Percentiles rank a stretch among this genome's conserved stretches.
Evolutionary conservation across 2,113 vertebrate species (phyloP).

Genomic region (Leucosticte australis): DNA sequence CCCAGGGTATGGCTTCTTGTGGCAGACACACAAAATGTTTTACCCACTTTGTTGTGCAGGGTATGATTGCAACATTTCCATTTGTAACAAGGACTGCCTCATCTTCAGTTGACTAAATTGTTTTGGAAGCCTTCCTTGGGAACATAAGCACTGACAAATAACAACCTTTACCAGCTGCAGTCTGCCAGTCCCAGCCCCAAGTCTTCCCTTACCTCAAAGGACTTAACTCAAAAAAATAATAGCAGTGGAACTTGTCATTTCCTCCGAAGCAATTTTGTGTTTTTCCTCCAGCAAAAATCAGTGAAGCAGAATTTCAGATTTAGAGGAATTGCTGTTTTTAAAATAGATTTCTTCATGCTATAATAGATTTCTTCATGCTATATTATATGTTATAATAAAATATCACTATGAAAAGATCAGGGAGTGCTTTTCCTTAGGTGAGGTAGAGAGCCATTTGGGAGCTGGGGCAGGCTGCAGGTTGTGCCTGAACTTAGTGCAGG

Average conservation of each 20-base stretch:
- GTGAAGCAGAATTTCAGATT: not conserved
- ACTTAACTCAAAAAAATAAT: slow-evolving; percentile 18
- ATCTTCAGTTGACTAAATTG: not conserved
- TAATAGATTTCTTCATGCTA: not conserved
- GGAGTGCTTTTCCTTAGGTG: not conserved
- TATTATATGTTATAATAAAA: not conserved
- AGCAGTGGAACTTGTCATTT: not conserved
- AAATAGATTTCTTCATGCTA: not conserved
- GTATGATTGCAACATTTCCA: not conserved
- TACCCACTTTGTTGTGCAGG: not conserved
- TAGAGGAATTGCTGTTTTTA: not conserved
- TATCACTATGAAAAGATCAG: not conserved
- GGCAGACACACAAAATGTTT: not conserved
- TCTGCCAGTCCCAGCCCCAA: not conserved
- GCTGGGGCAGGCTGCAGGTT: not conserved
- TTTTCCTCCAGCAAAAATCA: not conserved
- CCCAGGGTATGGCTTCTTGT: not conserved
- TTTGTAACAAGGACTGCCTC: not conserved
- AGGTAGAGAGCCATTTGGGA: not conserved
- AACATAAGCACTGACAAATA: not conserved
- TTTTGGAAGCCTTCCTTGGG: slow-evolving; percentile 8
- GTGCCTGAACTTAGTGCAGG: not conserved
- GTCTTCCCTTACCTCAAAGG: not conserved
- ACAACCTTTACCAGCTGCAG: not conserved
- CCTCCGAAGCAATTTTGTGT: not conserved